Evolutionary conservation across 2,797 vertebrate genomes (phyloP), one percentile per base, ranked within the genome.

Genomic region (Gambusia yucatana): DNA sequence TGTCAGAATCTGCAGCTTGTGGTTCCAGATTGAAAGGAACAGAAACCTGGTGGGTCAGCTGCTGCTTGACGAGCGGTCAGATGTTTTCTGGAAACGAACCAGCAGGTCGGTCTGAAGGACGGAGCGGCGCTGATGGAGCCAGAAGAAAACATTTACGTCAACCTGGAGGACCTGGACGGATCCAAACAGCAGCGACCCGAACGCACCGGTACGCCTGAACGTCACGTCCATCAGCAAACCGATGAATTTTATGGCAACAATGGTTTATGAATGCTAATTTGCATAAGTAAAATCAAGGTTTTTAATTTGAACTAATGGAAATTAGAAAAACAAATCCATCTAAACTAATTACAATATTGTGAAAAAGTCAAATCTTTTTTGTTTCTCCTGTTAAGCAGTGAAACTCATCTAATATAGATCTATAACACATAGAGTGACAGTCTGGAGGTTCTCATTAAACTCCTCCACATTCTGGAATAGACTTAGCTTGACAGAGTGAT

Each of bases 41-140:
- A 72, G 71, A 72, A 72, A 72, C 71, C 20, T 50, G 28, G 22
- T 16, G 6, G 10, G 4, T 52, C 9, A n/a, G 11, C 72, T n/a
- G 20, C 20, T 70, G 20, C 4, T 63, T 28, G 14, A 28, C 6
- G 16, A 39, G 20, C 14, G 17, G 13, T 20, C 41, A 14, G 43
- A n/a, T 71, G 28, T 17, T 33, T 6, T 43, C 41, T 43, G 28
- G 1, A 33, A 63, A 33, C 30, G 6, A 14, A 16, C 5, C 59
- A 30, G 25, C 25, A 25, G 25, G 1, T 55, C 52, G 3, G 55
- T 1, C 55, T 59, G 52, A 8, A 48, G 11, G 20, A 10, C 43
- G 30, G 28, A 76, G 71, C 47, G 9, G 76, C 17, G 44, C 55
- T 30, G 52, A 82, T 85, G 80, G 48, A 77, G 43, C 36, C 48